Conservation (phyloP, 2,113 vertebrate species). For the Cyphomyrus discorhynchus region DNA sequence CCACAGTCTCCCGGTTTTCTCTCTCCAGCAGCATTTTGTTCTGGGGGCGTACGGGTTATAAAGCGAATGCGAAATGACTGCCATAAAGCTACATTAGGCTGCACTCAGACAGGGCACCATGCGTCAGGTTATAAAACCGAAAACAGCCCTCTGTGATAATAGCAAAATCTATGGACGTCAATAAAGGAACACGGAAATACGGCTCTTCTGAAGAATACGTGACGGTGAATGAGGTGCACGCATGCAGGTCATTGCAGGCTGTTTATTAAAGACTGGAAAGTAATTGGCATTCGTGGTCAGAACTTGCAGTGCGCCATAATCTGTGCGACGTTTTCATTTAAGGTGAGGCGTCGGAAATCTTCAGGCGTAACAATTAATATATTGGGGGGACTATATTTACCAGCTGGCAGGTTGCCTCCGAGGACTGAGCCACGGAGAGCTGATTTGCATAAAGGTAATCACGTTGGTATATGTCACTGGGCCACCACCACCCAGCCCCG, state of each 20-base stretch:
- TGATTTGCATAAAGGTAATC: not conserved
- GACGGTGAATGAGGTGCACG: not conserved
- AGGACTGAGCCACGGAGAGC: not conserved
- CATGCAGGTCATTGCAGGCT: not conserved
- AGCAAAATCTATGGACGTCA: not conserved
- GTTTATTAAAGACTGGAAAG: not conserved
- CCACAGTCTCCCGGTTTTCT: not conserved
- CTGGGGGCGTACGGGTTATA: not conserved
- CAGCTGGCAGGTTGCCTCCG: not conserved
- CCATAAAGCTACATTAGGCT: not conserved
- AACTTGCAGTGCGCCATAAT: not conserved
- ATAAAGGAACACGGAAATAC: not conserved
- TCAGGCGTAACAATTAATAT: not conserved
- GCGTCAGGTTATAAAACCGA: not conserved
- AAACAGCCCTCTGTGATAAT: not conserved
- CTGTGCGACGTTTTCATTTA: not conserved
- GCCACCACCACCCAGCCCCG: too few species aligned
- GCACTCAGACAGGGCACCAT: not conserved
- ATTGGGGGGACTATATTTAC: not conserved
- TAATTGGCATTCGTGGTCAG: not conserved
- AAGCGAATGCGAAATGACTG: not conserved
- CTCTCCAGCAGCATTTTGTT: not conserved
- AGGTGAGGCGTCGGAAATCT: not conserved
- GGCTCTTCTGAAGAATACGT: not conserved
- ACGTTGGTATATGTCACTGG: not conserved